Evolutionary conservation across 1,140 invertebrate genomes (phyloP).

Genomic region (Bombus breviceps): DNA sequence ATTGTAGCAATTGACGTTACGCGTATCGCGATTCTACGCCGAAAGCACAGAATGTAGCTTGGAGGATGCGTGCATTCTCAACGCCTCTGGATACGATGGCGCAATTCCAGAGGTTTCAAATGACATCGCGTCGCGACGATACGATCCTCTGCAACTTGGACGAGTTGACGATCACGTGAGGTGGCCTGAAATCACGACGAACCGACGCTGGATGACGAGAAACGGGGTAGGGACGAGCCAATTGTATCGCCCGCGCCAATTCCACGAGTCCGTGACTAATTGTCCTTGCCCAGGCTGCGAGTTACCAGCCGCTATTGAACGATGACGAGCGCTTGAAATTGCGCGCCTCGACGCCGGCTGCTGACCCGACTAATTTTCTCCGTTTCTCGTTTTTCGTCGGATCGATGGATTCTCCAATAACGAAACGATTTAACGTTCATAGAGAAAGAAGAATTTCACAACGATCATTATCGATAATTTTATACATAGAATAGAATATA

Average conservation of each 20-base stretch:
- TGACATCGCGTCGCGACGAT: constrained; percentile 43
- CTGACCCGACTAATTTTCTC: not conserved
- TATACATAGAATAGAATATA: not conserved
- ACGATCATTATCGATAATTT: not conserved
- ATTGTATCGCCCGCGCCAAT: constrained; percentile 62
- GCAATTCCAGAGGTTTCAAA: constrained; percentile 60
- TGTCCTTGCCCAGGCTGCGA: constrained; percentile 53
- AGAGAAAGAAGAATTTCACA: not conserved
- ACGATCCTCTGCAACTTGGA: constrained; percentile 39
- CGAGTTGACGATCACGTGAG: constrained; percentile 3
- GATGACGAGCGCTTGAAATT: constrained; percentile 56
- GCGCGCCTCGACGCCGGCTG: not conserved
- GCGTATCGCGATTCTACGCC: constrained; percentile 1
- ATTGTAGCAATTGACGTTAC: not conserved
- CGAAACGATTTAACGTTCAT: not conserved
- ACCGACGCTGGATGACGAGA: not conserved
- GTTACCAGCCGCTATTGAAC: constrained; percentile 31
- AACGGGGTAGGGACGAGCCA: constrained; percentile 17
- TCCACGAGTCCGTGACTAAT: constrained; percentile 61
- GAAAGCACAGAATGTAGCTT: not conserved
- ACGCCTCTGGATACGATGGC: constrained; percentile 21
- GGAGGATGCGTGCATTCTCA: not conserved
- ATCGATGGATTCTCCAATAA: not conserved
- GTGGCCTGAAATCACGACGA: not conserved
- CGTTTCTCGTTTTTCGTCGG: not conserved